These are phyloP conservation scores for Megalurothrips usitatus DNA, from an alignment of 2,888 invertebrate species.

Conservation along the genomic window DNA sequence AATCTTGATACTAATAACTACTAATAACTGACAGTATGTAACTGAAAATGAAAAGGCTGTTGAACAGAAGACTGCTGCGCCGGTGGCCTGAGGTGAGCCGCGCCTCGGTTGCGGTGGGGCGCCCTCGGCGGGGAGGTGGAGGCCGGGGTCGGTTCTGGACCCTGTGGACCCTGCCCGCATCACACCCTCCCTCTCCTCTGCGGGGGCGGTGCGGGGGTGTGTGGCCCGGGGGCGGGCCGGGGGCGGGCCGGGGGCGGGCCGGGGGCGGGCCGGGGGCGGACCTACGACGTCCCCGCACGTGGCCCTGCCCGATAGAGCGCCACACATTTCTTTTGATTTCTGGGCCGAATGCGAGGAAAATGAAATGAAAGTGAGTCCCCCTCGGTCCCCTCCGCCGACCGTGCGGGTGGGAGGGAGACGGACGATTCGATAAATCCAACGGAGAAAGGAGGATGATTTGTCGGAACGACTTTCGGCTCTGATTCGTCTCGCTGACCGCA, in stretches of 20 bases:
- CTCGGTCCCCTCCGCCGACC: not conserved
- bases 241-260: not conserved
- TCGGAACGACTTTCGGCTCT: not conserved
- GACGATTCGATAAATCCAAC: slow-evolving; percentile 12
- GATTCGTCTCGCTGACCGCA: too few species aligned
- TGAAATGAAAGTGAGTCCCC: slow-evolving; percentile 13
- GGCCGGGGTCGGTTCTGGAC: too few species aligned
- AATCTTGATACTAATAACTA: too few species aligned
- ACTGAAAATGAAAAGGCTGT: too few species aligned
- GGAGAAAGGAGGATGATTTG: not conserved
- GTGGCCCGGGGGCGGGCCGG: not conserved
- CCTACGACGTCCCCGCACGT: not conserved
- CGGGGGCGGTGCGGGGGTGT: not conserved
- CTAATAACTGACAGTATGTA: too few species aligned
- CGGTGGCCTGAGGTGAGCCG: too few species aligned
- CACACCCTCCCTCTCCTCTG: not conserved
- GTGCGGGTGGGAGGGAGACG: slow-evolving; percentile 28
- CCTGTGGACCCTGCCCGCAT: not conserved
- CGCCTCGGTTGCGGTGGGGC: too few species aligned
- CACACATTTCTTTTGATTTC: slow-evolving; percentile 16
- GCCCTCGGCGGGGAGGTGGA: too few species aligned
- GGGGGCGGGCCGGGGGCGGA: not conserved
- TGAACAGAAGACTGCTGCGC: too few species aligned
- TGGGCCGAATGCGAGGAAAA: slow-evolving; percentile 19
- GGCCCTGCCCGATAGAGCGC: not conserved